phyloP scores from a whole-genome alignment of 2,797 vertebrate species.

The Anabacerthia variegaticeps region DNA sequence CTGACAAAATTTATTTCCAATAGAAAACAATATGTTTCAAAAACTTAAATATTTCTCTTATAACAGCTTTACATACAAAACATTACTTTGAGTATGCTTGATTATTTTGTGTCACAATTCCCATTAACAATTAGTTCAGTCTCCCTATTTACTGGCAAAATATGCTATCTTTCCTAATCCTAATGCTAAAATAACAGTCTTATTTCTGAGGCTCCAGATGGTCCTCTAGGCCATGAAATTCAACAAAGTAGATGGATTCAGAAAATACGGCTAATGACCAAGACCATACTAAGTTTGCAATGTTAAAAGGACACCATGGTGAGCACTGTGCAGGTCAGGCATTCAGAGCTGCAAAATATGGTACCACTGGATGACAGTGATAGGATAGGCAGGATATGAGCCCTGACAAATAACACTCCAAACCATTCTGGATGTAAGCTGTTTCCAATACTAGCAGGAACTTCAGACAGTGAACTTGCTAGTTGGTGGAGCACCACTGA shows the following conservation, averaged over 20 bases:
- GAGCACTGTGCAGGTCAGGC: neutral
- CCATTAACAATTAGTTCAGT: neutral
- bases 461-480: rapidly evolving
- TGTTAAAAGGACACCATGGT: neutral
- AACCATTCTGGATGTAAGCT: neutral
- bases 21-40: neutral
- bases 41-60: neutral
- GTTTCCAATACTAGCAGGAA: neutral
- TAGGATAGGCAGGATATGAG: neutral
- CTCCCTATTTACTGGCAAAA: neutral
- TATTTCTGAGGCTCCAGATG: neutral
- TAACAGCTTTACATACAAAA: neutral
- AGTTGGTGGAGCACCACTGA: neutral
- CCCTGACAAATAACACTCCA: neutral
- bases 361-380: neutral
- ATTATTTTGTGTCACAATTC: neutral
- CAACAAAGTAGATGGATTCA: neutral
- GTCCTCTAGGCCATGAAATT: neutral
- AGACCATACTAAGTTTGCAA: neutral
- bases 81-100: neutral
- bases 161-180: neutral
- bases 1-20: neutral
- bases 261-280: neutral
- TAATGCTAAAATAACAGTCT: neutral
- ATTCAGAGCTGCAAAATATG: neutral